These are phyloP conservation scores for Vanacampus margaritifer DNA, from an alignment of 2,113 vertebrate genomes.

Conservation along the genomic window DNA sequence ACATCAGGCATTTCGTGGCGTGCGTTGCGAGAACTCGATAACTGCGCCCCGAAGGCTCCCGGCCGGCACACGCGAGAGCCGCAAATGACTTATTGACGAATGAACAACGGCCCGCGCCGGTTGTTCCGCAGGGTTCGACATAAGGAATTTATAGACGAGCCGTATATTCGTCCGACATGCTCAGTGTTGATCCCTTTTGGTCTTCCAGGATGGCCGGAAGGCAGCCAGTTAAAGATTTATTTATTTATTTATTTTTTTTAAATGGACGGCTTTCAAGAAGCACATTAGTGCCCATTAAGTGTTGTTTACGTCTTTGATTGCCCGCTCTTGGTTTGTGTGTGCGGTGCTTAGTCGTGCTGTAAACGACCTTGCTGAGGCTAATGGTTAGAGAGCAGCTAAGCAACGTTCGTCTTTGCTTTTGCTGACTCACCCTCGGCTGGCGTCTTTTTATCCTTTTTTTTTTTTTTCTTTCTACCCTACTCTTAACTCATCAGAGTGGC, in stretches of 20 bases:
- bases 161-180: neutral
- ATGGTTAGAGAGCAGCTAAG: slow-evolving; percentile 55
- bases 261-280: slow-evolving; percentile 53
- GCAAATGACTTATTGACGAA: slow-evolving; percentile 50
- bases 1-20: slow-evolving; percentile 25
- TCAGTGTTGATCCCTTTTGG: slow-evolving; percentile 3
- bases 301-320: slow-evolving; percentile 59
- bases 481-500: neutral
- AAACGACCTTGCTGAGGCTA: slow-evolving; percentile 56
- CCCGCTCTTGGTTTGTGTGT: slow-evolving; percentile 29
- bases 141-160: slow-evolving; percentile 10
- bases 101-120: slow-evolving; percentile 8
- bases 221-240: slow-evolving; percentile 56
- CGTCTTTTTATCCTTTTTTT: neutral
- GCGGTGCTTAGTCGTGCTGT: slow-evolving; percentile 53
- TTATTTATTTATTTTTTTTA: slow-evolving; percentile 40
- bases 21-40: slow-evolving; percentile 28
- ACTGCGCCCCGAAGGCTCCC: slow-evolving; percentile 16
- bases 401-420: slow-evolving; percentile 3
- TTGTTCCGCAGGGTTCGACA: slow-evolving; percentile 32
- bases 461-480: neutral
- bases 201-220: slow-evolving; percentile 40
- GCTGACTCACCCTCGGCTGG: neutral
- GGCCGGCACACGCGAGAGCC: slow-evolving; percentile 22
- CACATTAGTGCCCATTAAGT: slow-evolving; percentile 68